Percentiles rank a stretch among this genome's conserved stretches.
Conservation (phyloP, 2,888 invertebrate genomes). For the Cryptus armator region DNA sequence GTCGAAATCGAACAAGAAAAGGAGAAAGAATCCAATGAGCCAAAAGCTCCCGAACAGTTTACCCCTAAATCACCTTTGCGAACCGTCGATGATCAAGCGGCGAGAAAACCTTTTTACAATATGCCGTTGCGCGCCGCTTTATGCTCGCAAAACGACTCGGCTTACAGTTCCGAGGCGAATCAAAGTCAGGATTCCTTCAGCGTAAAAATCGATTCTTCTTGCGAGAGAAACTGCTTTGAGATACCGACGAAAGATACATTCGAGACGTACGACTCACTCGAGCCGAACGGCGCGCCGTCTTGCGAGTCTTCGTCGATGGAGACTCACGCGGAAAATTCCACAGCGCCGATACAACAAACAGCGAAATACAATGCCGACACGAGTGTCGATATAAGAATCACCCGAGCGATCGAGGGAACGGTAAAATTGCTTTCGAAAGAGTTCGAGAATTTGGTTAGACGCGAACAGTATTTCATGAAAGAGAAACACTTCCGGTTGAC, state of each 20-base stretch:
- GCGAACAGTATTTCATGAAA: slow-evolving; percentile 79
- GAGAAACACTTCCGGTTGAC: slow-evolving; percentile 74
- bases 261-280: slow-evolving; percentile 80
- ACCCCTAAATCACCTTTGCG: not conserved
- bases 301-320: slow-evolving; percentile 54
- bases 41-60: slow-evolving; percentile 9
- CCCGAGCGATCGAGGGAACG: slow-evolving; percentile 82
- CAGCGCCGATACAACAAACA: not conserved
- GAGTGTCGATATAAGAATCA: slow-evolving; percentile 79
- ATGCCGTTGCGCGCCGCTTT: slow-evolving; percentile 21
- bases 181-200: slow-evolving; percentile 39
- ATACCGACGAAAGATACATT: slow-evolving; percentile 79
- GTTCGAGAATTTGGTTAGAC: slow-evolving; percentile 81
- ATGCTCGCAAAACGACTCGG: slow-evolving; percentile 45
- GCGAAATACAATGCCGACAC: slow-evolving; percentile 45
- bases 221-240: slow-evolving; percentile 68
- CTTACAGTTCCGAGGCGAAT: slow-evolving; percentile 43
- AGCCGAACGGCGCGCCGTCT: slow-evolving; percentile 69
- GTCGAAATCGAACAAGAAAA: slow-evolving; percentile 2
- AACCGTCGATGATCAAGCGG: slow-evolving; percentile 25
- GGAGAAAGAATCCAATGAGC: slow-evolving; percentile 22
- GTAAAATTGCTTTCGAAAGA: slow-evolving; percentile 82
- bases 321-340: slow-evolving; percentile 20
- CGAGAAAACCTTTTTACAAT: slow-evolving; percentile 57
- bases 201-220: slow-evolving; percentile 44